These are phyloP conservation scores for Liolophura sinensis DNA, from an alignment of 1,140 invertebrate genomes.

Conservation along the genomic window DNA sequence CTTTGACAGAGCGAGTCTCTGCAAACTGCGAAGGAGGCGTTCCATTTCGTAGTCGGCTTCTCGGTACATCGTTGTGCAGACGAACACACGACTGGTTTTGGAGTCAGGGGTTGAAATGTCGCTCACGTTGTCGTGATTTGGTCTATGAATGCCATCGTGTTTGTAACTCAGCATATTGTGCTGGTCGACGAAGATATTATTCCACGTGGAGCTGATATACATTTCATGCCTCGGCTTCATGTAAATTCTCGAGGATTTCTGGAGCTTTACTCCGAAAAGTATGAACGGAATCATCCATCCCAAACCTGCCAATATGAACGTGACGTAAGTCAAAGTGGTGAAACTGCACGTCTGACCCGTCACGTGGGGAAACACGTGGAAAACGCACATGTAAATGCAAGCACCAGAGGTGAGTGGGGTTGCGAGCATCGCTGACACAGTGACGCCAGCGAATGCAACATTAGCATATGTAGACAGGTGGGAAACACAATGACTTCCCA, in stretches of 20 bases:
- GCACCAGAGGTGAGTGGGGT: not conserved
- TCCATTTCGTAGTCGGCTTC: slow-evolving; percentile 43
- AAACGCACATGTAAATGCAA: not conserved
- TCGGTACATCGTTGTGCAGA: slow-evolving; percentile 51
- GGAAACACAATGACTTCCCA: not conserved
- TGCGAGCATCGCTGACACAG: slow-evolving; percentile 2
- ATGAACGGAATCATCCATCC: slow-evolving; percentile 18
- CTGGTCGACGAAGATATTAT: slow-evolving; percentile 23
- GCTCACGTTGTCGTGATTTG: not conserved
- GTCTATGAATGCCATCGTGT: not conserved
- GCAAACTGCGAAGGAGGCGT: slow-evolving; percentile 37
- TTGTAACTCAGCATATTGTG: slow-evolving; percentile 23
- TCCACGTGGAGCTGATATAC: slow-evolving; percentile 18
- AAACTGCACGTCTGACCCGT: not conserved
- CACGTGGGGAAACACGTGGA: not conserved
- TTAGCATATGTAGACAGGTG: not conserved
- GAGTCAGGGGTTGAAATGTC: not conserved
- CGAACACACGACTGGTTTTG: slow-evolving; percentile 26
- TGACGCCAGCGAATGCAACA: not conserved
- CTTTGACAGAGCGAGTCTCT: slow-evolving; percentile 29
- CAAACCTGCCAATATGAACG: slow-evolving; percentile 5
- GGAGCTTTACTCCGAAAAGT: slow-evolving; percentile 11
- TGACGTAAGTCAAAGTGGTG: not conserved
- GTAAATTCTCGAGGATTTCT: slow-evolving; percentile 9
- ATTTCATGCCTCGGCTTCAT: slow-evolving; percentile 17